Evolutionary conservation across 2,797 vertebrate species (phyloP), one percentile per base, ranked within the genome.

Genomic region (Melanotaenia maccullochi): DNA sequence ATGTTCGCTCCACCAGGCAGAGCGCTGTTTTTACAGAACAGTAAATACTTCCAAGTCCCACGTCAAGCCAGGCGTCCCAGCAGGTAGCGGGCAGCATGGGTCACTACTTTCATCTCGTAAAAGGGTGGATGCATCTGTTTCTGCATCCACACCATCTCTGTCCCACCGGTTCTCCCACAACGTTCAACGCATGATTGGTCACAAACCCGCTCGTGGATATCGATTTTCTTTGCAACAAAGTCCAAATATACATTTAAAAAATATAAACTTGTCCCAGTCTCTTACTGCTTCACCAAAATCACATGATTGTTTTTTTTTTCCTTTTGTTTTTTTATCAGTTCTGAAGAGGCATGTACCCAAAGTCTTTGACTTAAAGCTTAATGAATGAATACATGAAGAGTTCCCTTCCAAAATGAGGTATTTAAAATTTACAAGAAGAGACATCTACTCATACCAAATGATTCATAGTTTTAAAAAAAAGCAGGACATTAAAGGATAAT

Each of bases 231-330:
- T 70, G 78, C 56, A n/a, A 75, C 60, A 85, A 78, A 78, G 79
- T 90, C 81, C 86, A 90, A 71, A 36, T 51, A 91, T 28, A 55
- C 74, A 77, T 77, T 89, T 91, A 77, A 84, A 90, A 92, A 93
- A 92, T 90, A 90, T 70, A 90, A 87, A 88, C 77, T 74, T 25
- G 65, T 88, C 35, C 86, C 73, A 74, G 58, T 83, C 55, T 83
- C 57, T 65, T 63, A 52, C 72, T 64, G 58, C 52, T 47, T 73
- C 70, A 80, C 73, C 66, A 61, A 74, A 76, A 76, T 65, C 79
- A 85, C 76, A 35, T 60, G 28, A 65, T 67, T 47, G 38, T 42
- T 60, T 20, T 25, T 56, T 25, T 56, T 40, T 36, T 35, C 32
- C 51, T 16, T 25, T 54, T 24, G 4, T 28, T 54, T 71, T 71